These are phyloP conservation scores for Argyresthia goedartella DNA, from an alignment of 2,888 invertebrate genomes.

Conservation along the genomic window DNA sequence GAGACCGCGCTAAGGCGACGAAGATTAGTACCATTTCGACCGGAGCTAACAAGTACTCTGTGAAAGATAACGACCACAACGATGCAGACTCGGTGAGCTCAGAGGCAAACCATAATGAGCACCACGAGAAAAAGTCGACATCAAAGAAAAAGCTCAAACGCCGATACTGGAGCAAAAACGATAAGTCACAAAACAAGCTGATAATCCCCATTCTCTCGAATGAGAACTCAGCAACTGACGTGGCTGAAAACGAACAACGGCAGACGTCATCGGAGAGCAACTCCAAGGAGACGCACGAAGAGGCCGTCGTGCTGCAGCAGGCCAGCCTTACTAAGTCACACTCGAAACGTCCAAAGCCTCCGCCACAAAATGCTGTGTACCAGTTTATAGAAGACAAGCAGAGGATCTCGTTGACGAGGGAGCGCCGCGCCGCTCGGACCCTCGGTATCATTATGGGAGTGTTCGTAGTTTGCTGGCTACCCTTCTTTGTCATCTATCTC, in stretches of 20 bases:
- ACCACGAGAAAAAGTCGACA: slow-evolving; percentile 47
- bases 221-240: slow-evolving; percentile 57
- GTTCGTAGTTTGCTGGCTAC: slow-evolving; percentile 97
- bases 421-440: slow-evolving; percentile 93
- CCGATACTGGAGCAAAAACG: slow-evolving; percentile 65
- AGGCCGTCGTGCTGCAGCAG: slow-evolving; percentile 40
- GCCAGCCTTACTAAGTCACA: slow-evolving; percentile 29
- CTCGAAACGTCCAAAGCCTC: slow-evolving; percentile 33
- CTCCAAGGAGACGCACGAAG: slow-evolving; percentile 58
- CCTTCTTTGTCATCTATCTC: slow-evolving; percentile 96
- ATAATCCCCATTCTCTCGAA: slow-evolving; percentile 58
- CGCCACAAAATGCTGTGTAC: slow-evolving; percentile 75
- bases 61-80: slow-evolving; percentile 65
- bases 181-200: slow-evolving; percentile 56
- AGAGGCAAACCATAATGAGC: slow-evolving; percentile 84
- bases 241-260: slow-evolving; percentile 44
- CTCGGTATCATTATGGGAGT: slow-evolving; percentile 98
- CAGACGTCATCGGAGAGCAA: slow-evolving; percentile 62
- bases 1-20: slow-evolving; percentile 87
- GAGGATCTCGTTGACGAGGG: slow-evolving; percentile 92
- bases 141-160: slow-evolving; percentile 67
- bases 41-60: slow-evolving; percentile 47
- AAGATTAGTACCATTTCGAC: slow-evolving; percentile 79
- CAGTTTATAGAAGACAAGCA: slow-evolving; percentile 92
- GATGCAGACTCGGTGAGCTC: slow-evolving; percentile 88